Percentiles rank a stretch among this genome's conserved stretches.
Evolutionary conservation across 2,797 vertebrate genomes (phyloP).

Genomic region (Brachyrhaphis roseni): DNA sequence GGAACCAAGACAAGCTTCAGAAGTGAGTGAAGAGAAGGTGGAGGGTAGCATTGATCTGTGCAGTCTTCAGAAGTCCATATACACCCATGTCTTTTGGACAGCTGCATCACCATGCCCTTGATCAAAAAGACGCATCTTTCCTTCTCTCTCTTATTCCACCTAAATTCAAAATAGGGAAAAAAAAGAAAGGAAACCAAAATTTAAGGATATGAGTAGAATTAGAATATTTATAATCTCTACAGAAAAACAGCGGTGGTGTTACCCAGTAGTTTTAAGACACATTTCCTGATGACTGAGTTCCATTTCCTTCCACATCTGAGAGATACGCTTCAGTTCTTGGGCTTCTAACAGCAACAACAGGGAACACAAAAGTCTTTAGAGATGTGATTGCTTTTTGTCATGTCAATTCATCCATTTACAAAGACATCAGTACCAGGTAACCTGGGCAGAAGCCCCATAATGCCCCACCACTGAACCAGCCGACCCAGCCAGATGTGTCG

Average conservation of each 20-base stretch:
- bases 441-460: slow-evolving; percentile 65
- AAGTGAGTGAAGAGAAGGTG: slow-evolving; percentile 68
- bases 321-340: slow-evolving; percentile 63
- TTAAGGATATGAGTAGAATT: background rate
- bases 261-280: slow-evolving; percentile 8
- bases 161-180: background rate
- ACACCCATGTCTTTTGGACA: slow-evolving; percentile 54
- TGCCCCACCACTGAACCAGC: slow-evolving; percentile 76
- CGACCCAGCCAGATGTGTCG: slow-evolving; percentile 68
- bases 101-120: slow-evolving; percentile 59
- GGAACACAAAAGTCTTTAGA: background rate
- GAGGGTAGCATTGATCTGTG: slow-evolving; percentile 60
- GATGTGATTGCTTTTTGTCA: background rate
- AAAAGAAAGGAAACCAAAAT: background rate
- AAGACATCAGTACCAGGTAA: background rate
- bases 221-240: background rate
- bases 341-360: slow-evolving; percentile 50
- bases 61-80: slow-evolving; percentile 63
- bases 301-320: slow-evolving; percentile 74
- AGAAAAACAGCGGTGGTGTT: background rate
- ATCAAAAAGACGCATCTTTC: slow-evolving; percentile 52
- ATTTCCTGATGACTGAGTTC: slow-evolving; percentile 12
- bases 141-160: background rate
- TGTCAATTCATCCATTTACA: background rate
- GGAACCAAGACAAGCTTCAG: slow-evolving; percentile 68